These are phyloP conservation scores for Amphiprion ocellaris DNA, from an alignment of 2,113 vertebrate genomes.

Conservation along the genomic window DNA sequence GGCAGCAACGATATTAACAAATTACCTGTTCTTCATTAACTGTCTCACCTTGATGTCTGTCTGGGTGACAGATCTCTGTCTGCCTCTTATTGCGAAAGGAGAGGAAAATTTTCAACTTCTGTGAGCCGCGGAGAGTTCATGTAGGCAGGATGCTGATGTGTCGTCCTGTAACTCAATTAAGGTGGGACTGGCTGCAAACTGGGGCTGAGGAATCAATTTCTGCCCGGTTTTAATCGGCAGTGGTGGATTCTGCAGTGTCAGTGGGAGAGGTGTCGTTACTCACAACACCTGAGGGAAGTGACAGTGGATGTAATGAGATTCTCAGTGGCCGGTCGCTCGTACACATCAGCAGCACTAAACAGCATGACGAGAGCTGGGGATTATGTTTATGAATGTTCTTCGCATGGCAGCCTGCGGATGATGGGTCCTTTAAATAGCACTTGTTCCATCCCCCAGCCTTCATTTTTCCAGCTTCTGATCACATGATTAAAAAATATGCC, in stretches of 20 bases:
- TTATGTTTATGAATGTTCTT: constrained; percentile 45
- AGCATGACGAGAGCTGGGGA: constrained; percentile 42
- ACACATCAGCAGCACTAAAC: constrained; percentile 39
- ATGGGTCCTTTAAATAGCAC: constrained; percentile 1
- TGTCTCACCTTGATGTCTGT: background rate
- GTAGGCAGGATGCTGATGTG: constrained; percentile 56
- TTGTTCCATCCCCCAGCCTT: background rate
- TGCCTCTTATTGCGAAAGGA: background rate
- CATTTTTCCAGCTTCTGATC: constrained; percentile 3
- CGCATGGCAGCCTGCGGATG: background rate
- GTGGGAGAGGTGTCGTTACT: constrained; percentile 62
- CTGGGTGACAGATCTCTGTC: background rate
- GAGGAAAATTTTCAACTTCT: constrained; percentile 25
- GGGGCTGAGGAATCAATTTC: constrained; percentile 72
- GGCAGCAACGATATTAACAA: background rate
- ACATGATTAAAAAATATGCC: background rate
- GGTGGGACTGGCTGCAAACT: constrained; percentile 48
- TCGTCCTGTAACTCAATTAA: constrained; percentile 73
- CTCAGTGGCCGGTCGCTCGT: constrained; percentile 44
- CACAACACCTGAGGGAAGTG: constrained; percentile 72
- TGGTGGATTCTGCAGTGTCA: constrained; percentile 53
- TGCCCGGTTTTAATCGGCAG: constrained; percentile 61
- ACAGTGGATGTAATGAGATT: constrained; percentile 72
- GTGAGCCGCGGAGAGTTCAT: background rate
- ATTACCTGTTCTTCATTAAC: background rate